Evolutionary conservation across 2,797 vertebrate species (phyloP), one percentile per base, ranked within the genome.

Genomic region (Rhinoraja longicauda): DNA sequence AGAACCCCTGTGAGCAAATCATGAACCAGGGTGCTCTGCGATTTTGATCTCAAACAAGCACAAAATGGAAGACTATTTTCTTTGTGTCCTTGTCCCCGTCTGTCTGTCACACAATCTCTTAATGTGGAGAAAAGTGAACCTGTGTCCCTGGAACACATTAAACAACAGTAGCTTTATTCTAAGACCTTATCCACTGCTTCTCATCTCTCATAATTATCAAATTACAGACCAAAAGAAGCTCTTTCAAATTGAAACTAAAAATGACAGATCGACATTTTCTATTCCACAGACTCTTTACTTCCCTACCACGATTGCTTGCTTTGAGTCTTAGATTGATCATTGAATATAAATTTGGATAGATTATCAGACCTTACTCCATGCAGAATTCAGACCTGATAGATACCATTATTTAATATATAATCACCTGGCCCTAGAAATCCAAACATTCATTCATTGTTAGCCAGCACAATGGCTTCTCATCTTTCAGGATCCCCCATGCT

Each of bases 131-230:
- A 90, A 90, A 90, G 32, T 10, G 59, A 90, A 24, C 67, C 36
- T 70, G 39, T 12, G 19, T 64, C 88, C 64, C 32, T 84, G 70
- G 64, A 90, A 70, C 90, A 91, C 4, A 45, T 73, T 91, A 75
- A 53, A 92, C 90, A 92, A 92, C 90, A 92, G 90, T 19, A 75
- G 67, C 90, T 75, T 92, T 92, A 92, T 92, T 53, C 10, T 45
- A 26, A 45, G 29, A 12, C 21, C 24, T 39, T n/a, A 4, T 75
- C 70, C 72, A 75, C 39, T 53, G 39, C 36, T 53, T 92, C 70
- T 67, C 36, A 73, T 92, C 90, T 92, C 36, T 92, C 53, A 10
- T 12, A 72, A 24, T 92, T 45, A 92, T 92, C 70, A 73, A 91
- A 36, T 92, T 92, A 53, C 70, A 92, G 70, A 15, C 26, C 90